Conservation (phyloP, 2,113 vertebrate genomes). For the Sula dactylatra region DNA sequence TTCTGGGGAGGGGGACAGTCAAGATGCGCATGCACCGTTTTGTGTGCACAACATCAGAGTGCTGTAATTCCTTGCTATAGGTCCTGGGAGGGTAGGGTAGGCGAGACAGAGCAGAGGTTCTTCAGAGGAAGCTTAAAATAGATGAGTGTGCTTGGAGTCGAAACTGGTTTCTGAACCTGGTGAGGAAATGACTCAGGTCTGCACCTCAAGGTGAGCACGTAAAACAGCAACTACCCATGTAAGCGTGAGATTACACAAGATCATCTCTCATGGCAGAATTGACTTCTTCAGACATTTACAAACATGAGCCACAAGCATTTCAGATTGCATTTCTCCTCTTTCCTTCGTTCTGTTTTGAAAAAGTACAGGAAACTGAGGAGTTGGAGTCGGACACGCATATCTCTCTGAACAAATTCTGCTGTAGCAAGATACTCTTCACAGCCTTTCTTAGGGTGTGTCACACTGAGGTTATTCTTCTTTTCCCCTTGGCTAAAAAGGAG, state of each 20-base stretch:
- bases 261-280: neutral
- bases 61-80: neutral
- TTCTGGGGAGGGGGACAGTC: no score
- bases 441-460: neutral
- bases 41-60: neutral
- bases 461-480: neutral
- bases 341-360: neutral
- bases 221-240: neutral
- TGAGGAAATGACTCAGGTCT: neutral
- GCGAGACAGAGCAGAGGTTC: neutral
- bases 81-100: neutral
- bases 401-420: neutral
- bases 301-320: neutral
- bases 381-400: neutral
- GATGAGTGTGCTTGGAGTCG: neutral
- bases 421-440: accelerated
- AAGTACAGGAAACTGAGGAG: neutral
- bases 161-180: neutral
- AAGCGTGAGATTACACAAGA: neutral
- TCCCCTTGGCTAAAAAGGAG: neutral
- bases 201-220: neutral
- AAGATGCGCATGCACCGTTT: neutral
- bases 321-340: neutral
- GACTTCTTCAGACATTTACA: neutral
- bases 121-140: neutral